Conservation (phyloP, 2,888 invertebrate genomes). For the Hipparchia semele region DNA sequence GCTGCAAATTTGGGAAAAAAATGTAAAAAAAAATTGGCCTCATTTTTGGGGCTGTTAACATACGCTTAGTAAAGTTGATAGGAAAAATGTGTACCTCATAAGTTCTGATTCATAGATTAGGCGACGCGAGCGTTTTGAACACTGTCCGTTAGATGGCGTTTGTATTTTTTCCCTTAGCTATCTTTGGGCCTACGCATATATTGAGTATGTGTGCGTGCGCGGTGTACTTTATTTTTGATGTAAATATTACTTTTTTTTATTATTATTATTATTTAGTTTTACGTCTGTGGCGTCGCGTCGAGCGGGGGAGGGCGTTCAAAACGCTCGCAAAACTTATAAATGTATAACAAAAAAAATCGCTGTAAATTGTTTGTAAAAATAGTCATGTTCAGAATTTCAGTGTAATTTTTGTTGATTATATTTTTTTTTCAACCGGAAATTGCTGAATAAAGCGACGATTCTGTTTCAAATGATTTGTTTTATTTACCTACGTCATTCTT, state of each 20-base stretch:
- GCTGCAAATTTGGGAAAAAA: constrained; percentile 74
- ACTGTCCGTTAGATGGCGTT: constrained; percentile 44
- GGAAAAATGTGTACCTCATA: constrained; percentile 71
- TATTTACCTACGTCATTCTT: constrained; percentile 47
- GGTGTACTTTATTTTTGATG: constrained; percentile 56
- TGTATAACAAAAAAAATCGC: constrained; percentile 59
- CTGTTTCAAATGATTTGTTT: constrained; percentile 71
- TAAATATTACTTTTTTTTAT: constrained; percentile 65
- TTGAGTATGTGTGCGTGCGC: constrained; percentile 41
- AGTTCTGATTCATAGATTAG: constrained; percentile 71
- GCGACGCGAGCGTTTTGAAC: constrained; percentile 53
- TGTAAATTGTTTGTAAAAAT: constrained; percentile 81
- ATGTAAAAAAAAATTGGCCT: constrained; percentile 77
- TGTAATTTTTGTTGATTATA: constrained; percentile 75
- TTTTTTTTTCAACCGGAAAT: constrained; percentile 77
- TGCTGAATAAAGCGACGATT: constrained; percentile 81
- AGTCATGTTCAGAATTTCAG: constrained; percentile 79
- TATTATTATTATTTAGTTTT: constrained; percentile 48
- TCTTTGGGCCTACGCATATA: constrained; percentile 49
- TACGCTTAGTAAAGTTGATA: constrained; percentile 81
- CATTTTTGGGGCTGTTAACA: constrained; percentile 73
- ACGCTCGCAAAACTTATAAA: constrained; percentile 43
- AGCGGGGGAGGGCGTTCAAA: constrained; percentile 51
- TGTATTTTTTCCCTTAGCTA: constrained; percentile 51
- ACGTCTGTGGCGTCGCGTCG: constrained; percentile 48